Evolutionary conservation across 2,113 vertebrate species (phyloP).

Genomic region (Oceanodroma tethys): DNA sequence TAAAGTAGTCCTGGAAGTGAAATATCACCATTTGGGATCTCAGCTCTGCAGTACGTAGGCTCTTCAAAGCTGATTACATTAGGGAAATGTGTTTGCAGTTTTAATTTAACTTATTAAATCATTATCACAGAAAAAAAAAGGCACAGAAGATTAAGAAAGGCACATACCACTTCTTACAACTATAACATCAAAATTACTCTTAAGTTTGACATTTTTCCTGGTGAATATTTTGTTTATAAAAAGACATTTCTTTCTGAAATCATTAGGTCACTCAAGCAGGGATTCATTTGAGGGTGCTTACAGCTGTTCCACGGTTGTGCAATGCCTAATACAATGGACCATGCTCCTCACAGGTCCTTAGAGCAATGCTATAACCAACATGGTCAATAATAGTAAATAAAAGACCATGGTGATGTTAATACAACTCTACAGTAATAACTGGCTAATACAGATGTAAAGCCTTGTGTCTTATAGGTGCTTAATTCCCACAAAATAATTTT

Average conservation of each 20-base stretch:
- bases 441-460: background rate
- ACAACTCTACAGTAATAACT: background rate
- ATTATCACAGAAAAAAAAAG: background rate
- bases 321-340: too few relatives aligned
- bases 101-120: background rate
- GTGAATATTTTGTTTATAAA: background rate
- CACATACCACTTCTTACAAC: background rate
- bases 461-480: background rate
- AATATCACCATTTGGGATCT: background rate
- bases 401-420: background rate
- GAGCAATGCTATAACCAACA: background rate
- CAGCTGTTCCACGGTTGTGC: too few relatives aligned
- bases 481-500: background rate
- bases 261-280: background rate
- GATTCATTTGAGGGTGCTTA: background rate
- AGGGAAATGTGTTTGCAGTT: background rate
- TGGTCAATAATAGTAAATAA: background rate
- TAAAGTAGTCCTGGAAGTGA: background rate
- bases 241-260: background rate
- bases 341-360: background rate
- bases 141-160: background rate
- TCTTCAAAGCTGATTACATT: background rate
- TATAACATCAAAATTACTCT: background rate
- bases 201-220: background rate
- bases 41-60: rapidly evolving